These are phyloP conservation scores for Acipenser ruthenus DNA, from an alignment of 2,797 vertebrate species.

Conservation along the genomic window DNA sequence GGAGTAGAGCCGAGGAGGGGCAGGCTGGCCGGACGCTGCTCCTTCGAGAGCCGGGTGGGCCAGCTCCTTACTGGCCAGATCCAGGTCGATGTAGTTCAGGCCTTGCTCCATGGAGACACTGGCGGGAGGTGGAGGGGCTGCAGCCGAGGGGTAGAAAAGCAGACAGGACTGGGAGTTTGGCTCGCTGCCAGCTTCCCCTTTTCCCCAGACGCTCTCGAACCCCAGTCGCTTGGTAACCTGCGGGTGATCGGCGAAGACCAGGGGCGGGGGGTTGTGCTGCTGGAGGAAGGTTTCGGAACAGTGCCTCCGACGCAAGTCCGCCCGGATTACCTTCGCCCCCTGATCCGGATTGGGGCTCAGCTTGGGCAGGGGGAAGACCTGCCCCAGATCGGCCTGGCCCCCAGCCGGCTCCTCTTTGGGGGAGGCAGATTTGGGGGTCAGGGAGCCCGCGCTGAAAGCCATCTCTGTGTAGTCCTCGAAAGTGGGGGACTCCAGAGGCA, in stretches of 20 bases:
- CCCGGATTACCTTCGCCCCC: conserved; percentile 60
- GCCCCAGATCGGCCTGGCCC: conserved; percentile 37
- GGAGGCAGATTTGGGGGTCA: conserved; percentile 35
- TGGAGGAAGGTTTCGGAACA: conserved; percentile 63
- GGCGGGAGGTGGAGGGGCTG: conserved; percentile 27
- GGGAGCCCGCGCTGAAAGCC: conserved; percentile 51
- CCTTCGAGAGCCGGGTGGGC: conserved; percentile 45
- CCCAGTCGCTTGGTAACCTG: conserved; percentile 53
- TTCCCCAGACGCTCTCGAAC: conserved; percentile 54
- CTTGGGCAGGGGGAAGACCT: conserved; percentile 49
- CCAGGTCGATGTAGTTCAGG: conserved; percentile 75
- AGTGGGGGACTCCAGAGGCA: conserved; percentile 37
- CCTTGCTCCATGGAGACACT: conserved; percentile 43
- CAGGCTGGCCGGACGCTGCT: conserved; percentile 39
- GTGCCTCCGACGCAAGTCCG: conserved; percentile 53
- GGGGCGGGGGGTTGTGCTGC: conserved; percentile 32
- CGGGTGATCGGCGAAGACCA: conserved; percentile 57
- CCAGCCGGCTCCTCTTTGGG: conserved; percentile 47
- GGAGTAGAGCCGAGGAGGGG: conserved; percentile 53
- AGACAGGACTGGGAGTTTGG: conserved; percentile 31
- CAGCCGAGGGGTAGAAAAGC: conserved; percentile 32
- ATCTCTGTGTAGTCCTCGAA: conserved; percentile 60
- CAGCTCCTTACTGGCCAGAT: conserved; percentile 54
- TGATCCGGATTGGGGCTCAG: conserved; percentile 55
- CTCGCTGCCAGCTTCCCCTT: conserved; percentile 43